phyloP scores from a whole-genome alignment of 2,113 vertebrate species.

The Eubucco bourcierii region DNA sequence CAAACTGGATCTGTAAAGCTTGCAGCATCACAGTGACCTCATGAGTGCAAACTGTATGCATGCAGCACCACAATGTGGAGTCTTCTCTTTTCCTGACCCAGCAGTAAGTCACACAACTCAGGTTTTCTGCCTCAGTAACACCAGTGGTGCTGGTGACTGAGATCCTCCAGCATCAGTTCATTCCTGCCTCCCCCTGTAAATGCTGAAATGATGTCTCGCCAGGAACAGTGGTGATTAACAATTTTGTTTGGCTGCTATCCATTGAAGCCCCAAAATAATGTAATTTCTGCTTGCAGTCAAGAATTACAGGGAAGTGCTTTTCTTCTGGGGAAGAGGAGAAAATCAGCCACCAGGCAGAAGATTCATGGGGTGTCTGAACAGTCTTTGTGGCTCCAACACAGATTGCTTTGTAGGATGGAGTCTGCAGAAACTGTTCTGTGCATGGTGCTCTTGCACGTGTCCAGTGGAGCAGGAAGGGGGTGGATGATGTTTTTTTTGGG shows the following conservation, averaged over 20 bases:
- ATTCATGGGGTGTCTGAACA: not conserved
- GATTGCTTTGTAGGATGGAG: not conserved
- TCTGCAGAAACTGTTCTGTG: not conserved
- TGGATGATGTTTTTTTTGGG: not conserved
- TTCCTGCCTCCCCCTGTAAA: not conserved
- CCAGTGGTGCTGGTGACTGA: not conserved
- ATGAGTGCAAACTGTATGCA: accelerated
- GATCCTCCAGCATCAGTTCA: not conserved
- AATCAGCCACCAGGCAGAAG: not conserved
- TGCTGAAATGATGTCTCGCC: not conserved
- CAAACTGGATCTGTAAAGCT: not conserved
- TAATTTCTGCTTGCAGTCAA: not conserved
- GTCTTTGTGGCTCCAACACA: not conserved
- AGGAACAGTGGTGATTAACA: not conserved
- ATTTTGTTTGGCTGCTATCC: not conserved
- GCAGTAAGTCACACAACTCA: too few relatives aligned
- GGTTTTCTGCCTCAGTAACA: not conserved
- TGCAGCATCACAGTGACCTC: accelerated
- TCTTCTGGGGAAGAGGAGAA: not conserved
- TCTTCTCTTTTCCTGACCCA: not conserved
- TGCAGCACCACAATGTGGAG: not conserved
- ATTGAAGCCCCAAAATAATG: not conserved
- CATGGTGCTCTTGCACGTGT: accelerated
- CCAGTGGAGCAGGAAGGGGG: not conserved
- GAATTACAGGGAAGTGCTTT: not conserved